Percentiles rank a stretch among this genome's conserved stretches.
phyloP scores from a whole-genome alignment of 2,888 invertebrate species.

The Microctonus aethiopoides region DNA sequence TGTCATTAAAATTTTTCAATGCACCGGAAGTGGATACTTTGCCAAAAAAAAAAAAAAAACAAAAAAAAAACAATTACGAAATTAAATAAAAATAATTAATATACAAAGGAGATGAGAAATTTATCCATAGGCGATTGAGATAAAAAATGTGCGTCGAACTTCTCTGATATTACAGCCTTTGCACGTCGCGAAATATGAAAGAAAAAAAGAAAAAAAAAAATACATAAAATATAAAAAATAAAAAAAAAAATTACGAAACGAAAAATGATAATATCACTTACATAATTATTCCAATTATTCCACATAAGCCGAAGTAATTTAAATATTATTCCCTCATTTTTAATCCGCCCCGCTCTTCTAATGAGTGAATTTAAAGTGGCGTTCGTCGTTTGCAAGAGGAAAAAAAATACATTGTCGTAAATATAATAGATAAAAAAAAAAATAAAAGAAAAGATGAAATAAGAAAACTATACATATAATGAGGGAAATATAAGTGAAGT shows the following conservation, averaged over 20 bases:
- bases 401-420: conserved; percentile 30
- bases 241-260: conserved; percentile 5
- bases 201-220: not conserved
- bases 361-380: conserved; percentile 27
- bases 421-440: conserved; percentile 27
- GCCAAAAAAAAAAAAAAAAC: conserved; percentile 7
- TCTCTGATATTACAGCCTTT: not conserved
- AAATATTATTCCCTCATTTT: conserved; percentile 39
- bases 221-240: not conserved
- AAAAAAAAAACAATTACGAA: not conserved
- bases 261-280: conserved; percentile 32
- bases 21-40: conserved; percentile 39
- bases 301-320: conserved; percentile 38
- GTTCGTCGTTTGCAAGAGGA: conserved; percentile 32
- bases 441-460: not conserved
- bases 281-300: conserved; percentile 38
- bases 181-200: not conserved
- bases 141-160: not conserved
- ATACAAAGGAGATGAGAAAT: not conserved
- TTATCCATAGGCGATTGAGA: not conserved
- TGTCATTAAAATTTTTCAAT: conserved; percentile 20
- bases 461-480: conserved; percentile 19
- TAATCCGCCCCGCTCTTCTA: conserved; percentile 37
- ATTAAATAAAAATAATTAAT: not conserved
- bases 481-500: not conserved